Evolutionary conservation across 2,797 vertebrate genomes (phyloP), one percentile per base, ranked within the genome.

Genomic region (Hybognathus amarus): DNA sequence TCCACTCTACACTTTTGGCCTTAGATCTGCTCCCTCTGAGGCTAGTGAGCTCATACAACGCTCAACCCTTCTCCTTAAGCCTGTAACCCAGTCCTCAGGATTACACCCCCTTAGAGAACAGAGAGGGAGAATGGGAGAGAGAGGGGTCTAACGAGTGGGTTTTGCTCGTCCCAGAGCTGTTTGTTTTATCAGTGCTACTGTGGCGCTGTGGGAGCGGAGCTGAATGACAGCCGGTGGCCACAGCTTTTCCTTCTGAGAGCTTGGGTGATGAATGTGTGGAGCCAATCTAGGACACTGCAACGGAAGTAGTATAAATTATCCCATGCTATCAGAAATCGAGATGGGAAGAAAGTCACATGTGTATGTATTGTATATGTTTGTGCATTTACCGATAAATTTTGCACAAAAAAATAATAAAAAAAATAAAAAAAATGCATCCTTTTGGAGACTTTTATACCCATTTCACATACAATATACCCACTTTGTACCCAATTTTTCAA

Each of bases 281-380:
- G 90, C 87, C 90, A 93, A 94, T 94, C 93, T 94, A 94, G 94
- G 94, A 96, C 92, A 92, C 93, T 93, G 91, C 90, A 92, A 90
- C 91, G 93, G 93, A 95, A 96, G 92, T 91, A 87, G 89, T 93
- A 96, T 96, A 95, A 95, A 96, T 97, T 96, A 93, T 92, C 79
- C 90, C 85, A 87, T 91, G 88, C 87, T 90, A 90, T 91, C 90
- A 88, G 88, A 94, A 93, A 91, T 92, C 89, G 90, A 91, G 91
- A n/a, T 87, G 91, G 89, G 88, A 90, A 87, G 85, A 77, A 82
- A 78, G 76, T 79, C 77, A 84, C 77, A 42, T 56, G 75, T 81
- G 78, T 74, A 64, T 81, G 36, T 33, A 78, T 82, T 68, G 30
- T 74, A 68, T 68, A 27, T 42, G 40, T 80, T 47, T 30, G 45